Conservation (phyloP, 2,888 invertebrate genomes). For the Oasisia sp. region DNA sequence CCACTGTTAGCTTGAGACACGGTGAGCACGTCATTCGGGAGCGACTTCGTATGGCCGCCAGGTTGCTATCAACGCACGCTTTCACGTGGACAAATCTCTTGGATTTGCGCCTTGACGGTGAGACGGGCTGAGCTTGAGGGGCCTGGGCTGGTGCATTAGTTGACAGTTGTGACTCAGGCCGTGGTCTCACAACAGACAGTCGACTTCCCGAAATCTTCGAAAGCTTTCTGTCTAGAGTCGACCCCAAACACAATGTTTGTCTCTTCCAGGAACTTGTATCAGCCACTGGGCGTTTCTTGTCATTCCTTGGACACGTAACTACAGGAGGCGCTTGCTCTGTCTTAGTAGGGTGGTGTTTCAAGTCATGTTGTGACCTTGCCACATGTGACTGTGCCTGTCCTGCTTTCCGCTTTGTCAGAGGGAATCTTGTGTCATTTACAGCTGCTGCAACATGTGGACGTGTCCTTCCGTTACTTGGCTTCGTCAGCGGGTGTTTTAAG, state of each 20-base stretch:
- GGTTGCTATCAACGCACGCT: not conserved
- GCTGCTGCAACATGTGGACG: no score
- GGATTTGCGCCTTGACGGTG: conserved; percentile 5
- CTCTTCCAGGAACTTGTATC: not conserved
- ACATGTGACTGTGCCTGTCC: no score
- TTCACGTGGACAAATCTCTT: conserved; percentile 2
- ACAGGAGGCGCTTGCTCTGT: no score
- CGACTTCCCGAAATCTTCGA: not conserved
- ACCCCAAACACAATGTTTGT: not conserved
- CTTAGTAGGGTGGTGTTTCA: no score
- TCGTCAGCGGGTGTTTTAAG: no score
- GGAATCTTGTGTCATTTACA: no score
- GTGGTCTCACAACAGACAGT: not conserved
- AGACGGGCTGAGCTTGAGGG: not conserved
- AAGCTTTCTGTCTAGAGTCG: not conserved
- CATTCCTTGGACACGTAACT: not conserved
- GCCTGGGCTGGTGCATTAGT: not conserved
- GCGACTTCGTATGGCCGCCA: not conserved
- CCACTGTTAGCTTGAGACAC: not conserved
- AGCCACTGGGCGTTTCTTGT: not conserved
- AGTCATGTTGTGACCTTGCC: no score
- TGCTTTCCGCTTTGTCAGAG: no score
- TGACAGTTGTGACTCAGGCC: not conserved
- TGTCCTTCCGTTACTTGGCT: no score
- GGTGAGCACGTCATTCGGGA: not conserved